These are phyloP conservation scores for Chaenogobius annularis DNA, from an alignment of 2,113 vertebrate genomes.

Conservation along the genomic window DNA sequence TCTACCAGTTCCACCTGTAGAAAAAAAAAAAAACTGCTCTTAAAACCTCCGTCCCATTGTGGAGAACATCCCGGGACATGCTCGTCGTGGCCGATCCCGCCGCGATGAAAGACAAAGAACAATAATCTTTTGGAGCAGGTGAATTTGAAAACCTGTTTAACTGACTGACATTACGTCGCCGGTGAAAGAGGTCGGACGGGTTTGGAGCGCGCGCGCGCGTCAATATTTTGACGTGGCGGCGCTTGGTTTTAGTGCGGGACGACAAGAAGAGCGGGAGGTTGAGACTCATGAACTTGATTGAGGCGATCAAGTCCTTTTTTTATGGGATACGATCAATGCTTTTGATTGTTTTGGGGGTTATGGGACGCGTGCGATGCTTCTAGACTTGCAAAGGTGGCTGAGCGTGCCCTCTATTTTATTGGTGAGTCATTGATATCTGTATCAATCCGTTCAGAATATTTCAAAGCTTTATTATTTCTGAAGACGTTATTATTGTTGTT, in stretches of 20 bases:
- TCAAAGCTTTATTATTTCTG: too few species aligned
- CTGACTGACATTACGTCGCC: conserved; percentile 44
- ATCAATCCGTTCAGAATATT: not conserved
- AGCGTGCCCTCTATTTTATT: conserved; percentile 22
- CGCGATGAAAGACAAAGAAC: conserved; percentile 1
- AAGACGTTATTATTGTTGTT: too few species aligned
- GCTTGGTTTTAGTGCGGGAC: conserved; percentile 19
- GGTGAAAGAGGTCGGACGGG: conserved; percentile 47
- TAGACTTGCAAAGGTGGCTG: conserved; percentile 40
- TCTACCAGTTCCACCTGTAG: not conserved
- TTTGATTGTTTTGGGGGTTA: not conserved
- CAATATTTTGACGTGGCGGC: conserved; percentile 26
- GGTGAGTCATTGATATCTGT: conserved; percentile 36
- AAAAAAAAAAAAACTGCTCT: conserved; percentile 19
- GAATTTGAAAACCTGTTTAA: conserved; percentile 67
- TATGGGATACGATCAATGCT: not conserved
- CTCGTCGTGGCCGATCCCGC: not conserved
- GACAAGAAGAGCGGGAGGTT: conserved; percentile 8
- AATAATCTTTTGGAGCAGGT: not conserved
- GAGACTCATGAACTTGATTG: conserved; percentile 4
- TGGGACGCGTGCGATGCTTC: conserved; percentile 25
- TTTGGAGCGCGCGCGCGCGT: conserved; percentile 44
- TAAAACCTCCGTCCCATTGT: conserved; percentile 37
- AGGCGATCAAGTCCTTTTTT: too few species aligned
- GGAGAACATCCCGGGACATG: conserved; percentile 7